Evolutionary conservation across 2,888 invertebrate genomes (phyloP), one percentile per base, ranked within the genome.

Genomic region (Eudiplozoon nipponicum): DNA sequence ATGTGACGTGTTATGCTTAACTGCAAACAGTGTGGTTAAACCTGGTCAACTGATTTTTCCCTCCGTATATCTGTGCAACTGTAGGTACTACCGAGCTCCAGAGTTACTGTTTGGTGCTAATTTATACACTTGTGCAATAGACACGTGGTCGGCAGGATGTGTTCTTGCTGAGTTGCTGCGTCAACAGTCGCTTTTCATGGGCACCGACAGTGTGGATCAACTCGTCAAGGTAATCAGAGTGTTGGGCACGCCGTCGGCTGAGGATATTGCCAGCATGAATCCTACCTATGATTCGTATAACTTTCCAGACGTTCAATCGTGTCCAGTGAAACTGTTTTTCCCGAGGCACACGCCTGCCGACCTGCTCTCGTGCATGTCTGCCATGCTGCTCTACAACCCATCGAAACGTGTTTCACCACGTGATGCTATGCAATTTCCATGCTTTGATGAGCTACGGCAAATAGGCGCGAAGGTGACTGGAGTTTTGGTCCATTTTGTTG

Each of bases 71-170:
- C 5, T n/a, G 3, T 21, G 19, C 3, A 18, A 18, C 17, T 7
- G 4, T 34, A 39, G 40, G 17, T 42, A 42, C 28, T 42, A 42
- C 21, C 42, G 42, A 5, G 42, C 42, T 2, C 42, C 42, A n/a
- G 42, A 42, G 40, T 28, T 42, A 3, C n/a, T 42, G 34, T 43
- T 42, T 34, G 42, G 42, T 20, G 40, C 42, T 2, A 22, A 33
- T 18, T 22, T 19, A 5, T 42, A 42, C 40, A 43, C 40, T 3
- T 28, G 33, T 36, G 42, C 42, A 9, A 43, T 42, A 15, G 42
- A 42, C 28, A 23, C 45, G 20, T 44, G 44, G 44, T 39, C 39
- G 11, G 44, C 34, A 22, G 44, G 44, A 22, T 44, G 44, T 20
- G 45, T 44, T 9, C 23, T 44, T 2, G 45, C 42, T 2, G 44